A percentile compares a stretch with the other conserved stretches of the same genome.
phyloP scores from a whole-genome alignment of 1,140 invertebrate species.

The Drosophila takahashii region DNA sequence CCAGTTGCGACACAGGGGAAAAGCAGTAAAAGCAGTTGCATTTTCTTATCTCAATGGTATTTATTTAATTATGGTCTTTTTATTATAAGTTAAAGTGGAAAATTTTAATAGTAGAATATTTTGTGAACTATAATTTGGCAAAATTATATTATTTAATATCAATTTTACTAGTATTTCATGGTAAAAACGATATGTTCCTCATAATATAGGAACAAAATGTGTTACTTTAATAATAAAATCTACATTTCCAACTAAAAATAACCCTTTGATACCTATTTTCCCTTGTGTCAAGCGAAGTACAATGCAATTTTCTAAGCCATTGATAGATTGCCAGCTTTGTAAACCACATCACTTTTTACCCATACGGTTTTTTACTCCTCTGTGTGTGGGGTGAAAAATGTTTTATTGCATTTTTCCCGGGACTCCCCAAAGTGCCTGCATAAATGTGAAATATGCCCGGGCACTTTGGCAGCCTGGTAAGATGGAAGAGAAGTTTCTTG shows the following conservation, averaged over 20 bases:
- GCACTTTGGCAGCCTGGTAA: constrained; percentile 28
- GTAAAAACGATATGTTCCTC: too few species aligned
- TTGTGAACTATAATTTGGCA: too few species aligned
- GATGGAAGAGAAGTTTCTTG: constrained; percentile 17
- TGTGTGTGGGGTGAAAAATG: constrained; percentile 6
- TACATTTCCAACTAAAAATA: not conserved
- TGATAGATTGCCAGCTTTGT: constrained; percentile 21
- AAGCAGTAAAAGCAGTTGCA: constrained; percentile 7
- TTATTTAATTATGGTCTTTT: not conserved
- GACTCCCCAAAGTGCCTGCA: constrained; percentile 31
- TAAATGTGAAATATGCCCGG: constrained; percentile 50
- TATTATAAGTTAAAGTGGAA: not conserved
- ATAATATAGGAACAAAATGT: too few species aligned
- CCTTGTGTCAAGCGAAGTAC: too few species aligned
- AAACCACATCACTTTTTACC: constrained; percentile 7
- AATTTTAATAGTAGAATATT: too few species aligned
- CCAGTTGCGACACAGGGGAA: not conserved
- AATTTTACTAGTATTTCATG: too few species aligned
- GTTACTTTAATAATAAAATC: too few species aligned
- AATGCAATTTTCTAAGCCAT: constrained; percentile 13
- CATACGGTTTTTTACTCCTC: not conserved
- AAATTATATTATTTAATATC: too few species aligned
- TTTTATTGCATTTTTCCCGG: constrained; percentile 33
- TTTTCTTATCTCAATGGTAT: constrained; percentile 2
- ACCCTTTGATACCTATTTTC: not conserved